Conservation (phyloP, 2,113 vertebrate genomes). For the Rhinoderma darwinii region DNA sequence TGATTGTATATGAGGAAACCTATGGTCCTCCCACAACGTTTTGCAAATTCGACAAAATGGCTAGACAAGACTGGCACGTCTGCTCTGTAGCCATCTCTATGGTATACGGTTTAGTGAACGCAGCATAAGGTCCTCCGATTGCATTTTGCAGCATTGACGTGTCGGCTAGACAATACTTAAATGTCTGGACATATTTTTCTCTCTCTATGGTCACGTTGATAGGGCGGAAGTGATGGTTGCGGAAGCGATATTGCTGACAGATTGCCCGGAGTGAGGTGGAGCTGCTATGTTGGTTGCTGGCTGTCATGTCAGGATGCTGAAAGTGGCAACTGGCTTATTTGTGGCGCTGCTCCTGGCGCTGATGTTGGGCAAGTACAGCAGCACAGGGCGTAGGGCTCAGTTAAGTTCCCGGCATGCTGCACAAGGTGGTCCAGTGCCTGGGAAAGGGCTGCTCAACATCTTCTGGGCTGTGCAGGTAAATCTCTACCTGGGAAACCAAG, state of each 20-base stretch:
- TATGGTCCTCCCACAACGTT: background rate
- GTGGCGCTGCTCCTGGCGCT: conserved; percentile 74
- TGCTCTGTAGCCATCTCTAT: background rate
- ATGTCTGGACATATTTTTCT: no score
- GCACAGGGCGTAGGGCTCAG: conserved; percentile 70
- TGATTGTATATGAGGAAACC: background rate
- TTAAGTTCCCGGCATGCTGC: conserved; percentile 37
- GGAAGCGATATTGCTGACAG: background rate
- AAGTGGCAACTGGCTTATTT: conserved; percentile 69
- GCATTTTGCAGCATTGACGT: background rate
- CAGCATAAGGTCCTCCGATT: background rate
- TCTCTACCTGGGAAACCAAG: background rate
- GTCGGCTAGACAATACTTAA: no score
- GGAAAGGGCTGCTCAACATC: conserved; percentile 71
- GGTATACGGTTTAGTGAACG: background rate
- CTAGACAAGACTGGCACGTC: background rate
- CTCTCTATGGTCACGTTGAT: background rate
- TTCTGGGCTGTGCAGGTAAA: conserved; percentile 89
- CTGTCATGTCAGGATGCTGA: conserved; percentile 55
- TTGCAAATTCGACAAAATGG: background rate
- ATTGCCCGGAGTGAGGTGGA: conserved; percentile 23
- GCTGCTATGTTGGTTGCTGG: background rate
- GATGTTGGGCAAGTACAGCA: conserved; percentile 78
- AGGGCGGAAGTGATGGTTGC: conserved; percentile 45
- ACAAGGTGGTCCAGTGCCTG: conserved; percentile 63